Conservation (phyloP, 1,140 invertebrate genomes). For the Brachystomella parvula region DNA sequence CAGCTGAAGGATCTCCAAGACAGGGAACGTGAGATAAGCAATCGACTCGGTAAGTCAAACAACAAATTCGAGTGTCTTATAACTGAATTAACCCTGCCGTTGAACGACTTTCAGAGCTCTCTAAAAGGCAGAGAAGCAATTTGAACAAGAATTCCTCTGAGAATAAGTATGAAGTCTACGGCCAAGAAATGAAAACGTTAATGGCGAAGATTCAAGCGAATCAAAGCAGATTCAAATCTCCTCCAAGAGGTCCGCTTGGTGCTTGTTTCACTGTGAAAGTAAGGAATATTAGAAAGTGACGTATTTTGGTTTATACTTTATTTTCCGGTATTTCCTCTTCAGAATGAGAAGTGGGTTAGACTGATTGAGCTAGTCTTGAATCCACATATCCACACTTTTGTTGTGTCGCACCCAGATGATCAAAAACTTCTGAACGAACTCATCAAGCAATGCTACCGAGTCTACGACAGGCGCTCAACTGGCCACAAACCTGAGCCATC, state of each 20-base stretch:
- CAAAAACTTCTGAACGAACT: background rate
- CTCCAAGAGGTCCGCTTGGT: slow-evolving; percentile 29
- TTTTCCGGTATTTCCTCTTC: background rate
- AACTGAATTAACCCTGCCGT: too few species aligned
- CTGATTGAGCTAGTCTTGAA: slow-evolving; percentile 22
- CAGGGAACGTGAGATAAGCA: background rate
- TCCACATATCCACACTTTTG: background rate
- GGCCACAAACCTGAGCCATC: too few species aligned
- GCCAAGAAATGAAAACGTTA: slow-evolving; percentile 20
- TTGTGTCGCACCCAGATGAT: slow-evolving; percentile 26
- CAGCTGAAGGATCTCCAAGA: background rate
- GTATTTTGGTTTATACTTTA: background rate
- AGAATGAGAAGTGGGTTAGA: slow-evolving; percentile 22
- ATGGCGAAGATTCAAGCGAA: slow-evolving; percentile 24
- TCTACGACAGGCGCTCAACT: too few species aligned
- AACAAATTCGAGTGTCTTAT: too few species aligned
- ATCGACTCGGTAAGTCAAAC: background rate
- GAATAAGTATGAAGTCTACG: slow-evolving; percentile 24
- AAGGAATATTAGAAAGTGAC: background rate
- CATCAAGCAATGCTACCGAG: slow-evolving; percentile 12
- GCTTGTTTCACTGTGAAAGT: slow-evolving; percentile 31
- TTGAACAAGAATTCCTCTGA: slow-evolving; percentile 1
- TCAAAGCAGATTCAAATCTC: slow-evolving; percentile 17
- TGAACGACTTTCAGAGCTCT: too few species aligned
- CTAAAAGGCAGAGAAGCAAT: background rate